Conservation (phyloP, 2,113 vertebrate genomes). For the Bostrychus sinensis region DNA sequence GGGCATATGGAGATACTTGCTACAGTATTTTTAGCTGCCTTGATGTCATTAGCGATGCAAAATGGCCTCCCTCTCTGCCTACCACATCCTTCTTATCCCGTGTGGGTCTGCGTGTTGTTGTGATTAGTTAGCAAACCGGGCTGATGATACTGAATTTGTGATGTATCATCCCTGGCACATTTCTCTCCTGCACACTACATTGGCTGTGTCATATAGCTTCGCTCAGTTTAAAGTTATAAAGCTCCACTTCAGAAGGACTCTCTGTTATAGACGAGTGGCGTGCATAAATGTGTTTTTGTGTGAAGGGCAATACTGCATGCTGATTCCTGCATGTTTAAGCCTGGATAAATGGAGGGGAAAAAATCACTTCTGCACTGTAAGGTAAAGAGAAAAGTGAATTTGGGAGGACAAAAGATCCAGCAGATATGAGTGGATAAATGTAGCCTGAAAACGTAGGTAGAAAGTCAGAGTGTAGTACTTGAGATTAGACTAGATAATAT, state of each 20-base stretch:
- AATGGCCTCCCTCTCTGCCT: constrained; percentile 23
- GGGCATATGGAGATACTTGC: constrained; percentile 22
- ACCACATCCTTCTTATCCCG: constrained; percentile 17
- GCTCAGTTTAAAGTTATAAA: constrained; percentile 23
- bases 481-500: not conserved
- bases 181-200: constrained; percentile 1
- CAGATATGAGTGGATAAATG: not conserved
- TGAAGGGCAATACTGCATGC: constrained; percentile 30
- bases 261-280: constrained; percentile 13
- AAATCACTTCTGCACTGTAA: not conserved
- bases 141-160: constrained; percentile 37
- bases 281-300: constrained; percentile 12
- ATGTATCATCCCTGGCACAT: not conserved
- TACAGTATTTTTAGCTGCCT: constrained; percentile 35
- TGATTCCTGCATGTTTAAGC: constrained; percentile 35
- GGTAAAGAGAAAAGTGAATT: constrained; percentile 20
- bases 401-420: constrained; percentile 3
- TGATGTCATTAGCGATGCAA: constrained; percentile 48
- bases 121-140: constrained; percentile 36
- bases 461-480: not conserved
- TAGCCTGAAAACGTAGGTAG: not conserved
- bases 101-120: constrained; percentile 12
- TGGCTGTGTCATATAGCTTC: constrained; percentile 29
- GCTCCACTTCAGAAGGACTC: constrained; percentile 1
- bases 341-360: constrained; percentile 23